Percentiles rank a stretch among this genome's conserved stretches.
Evolutionary conservation across 2,113 vertebrate genomes (phyloP).

Genomic region (Ginglymostoma cirratum): DNA sequence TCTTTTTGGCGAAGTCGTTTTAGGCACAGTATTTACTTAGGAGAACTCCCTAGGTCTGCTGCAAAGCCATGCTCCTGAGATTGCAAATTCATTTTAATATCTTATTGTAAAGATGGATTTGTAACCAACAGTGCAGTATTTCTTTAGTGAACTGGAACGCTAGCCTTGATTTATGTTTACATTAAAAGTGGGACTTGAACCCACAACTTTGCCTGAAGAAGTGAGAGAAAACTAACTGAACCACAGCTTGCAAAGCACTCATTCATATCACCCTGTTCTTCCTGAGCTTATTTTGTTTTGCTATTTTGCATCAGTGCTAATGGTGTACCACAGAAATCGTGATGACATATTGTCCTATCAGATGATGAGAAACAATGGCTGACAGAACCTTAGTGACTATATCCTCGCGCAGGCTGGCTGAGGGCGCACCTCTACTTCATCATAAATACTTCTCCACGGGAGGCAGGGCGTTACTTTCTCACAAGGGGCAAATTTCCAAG

Average conservation of each 20-base stretch:
- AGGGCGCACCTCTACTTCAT: neutral
- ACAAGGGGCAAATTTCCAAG: neutral
- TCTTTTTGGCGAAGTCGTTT: too few species aligned
- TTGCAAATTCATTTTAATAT: too few species aligned
- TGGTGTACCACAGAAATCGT: neutral
- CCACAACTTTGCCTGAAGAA: too few species aligned
- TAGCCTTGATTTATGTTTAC: too few species aligned
- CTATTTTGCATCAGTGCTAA: neutral
- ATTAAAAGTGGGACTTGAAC: too few species aligned
- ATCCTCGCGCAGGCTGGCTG: neutral
- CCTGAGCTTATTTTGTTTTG: neutral
- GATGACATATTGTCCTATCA: neutral
- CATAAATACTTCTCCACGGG: neutral
- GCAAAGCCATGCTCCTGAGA: too few species aligned
- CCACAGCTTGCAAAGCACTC: neutral
- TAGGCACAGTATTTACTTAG: too few species aligned
- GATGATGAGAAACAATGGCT: neutral
- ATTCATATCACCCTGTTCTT: neutral
- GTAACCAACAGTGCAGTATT: too few species aligned
- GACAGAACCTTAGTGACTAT: neutral
- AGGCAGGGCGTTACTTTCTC: neutral
- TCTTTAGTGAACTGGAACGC: neutral
- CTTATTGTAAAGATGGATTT: too few species aligned
- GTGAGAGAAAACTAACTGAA: too few species aligned
- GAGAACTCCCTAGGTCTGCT: too few species aligned